These are phyloP conservation scores for Papilio helenus DNA, from an alignment of 1,140 invertebrate species.

Conservation along the genomic window DNA sequence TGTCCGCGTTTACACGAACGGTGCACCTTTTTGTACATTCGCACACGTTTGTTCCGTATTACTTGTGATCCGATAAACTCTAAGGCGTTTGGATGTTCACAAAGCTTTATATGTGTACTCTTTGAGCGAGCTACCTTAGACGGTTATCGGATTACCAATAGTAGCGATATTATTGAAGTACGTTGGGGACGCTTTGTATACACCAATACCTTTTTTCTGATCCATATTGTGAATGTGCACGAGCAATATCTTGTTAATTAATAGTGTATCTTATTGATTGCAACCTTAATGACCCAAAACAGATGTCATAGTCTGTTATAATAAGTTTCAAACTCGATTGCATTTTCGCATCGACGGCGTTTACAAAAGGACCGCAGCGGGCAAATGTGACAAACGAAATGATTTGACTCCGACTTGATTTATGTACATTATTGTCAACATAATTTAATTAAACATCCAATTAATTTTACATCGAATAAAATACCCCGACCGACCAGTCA, in stretches of 20 bases:
- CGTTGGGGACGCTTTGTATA: too few relatives aligned
- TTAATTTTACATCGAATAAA: not conserved
- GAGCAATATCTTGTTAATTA: too few relatives aligned
- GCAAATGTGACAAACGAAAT: slow-evolving; percentile 48
- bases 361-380: slow-evolving; percentile 51
- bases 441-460: not conserved
- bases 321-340: not conserved
- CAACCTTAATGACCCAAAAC: too few relatives aligned
- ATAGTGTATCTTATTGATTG: too few relatives aligned
- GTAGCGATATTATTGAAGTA: not conserved
- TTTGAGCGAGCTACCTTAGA: slow-evolving; percentile 22
- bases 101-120: slow-evolving; percentile 15
- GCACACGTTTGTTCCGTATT: not conserved
- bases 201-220: not conserved
- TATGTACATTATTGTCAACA: slow-evolving; percentile 33
- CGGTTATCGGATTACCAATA: slow-evolving; percentile 44
- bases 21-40: not conserved
- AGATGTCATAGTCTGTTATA: not conserved
- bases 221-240: not conserved
- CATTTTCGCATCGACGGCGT: not conserved
- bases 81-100: not conserved
- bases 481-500: not conserved
- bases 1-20: not conserved
- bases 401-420: slow-evolving; percentile 32
- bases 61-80: slow-evolving; percentile 27